Conservation (phyloP, 2,113 vertebrate species). For the Pollachius pollachius region DNA sequence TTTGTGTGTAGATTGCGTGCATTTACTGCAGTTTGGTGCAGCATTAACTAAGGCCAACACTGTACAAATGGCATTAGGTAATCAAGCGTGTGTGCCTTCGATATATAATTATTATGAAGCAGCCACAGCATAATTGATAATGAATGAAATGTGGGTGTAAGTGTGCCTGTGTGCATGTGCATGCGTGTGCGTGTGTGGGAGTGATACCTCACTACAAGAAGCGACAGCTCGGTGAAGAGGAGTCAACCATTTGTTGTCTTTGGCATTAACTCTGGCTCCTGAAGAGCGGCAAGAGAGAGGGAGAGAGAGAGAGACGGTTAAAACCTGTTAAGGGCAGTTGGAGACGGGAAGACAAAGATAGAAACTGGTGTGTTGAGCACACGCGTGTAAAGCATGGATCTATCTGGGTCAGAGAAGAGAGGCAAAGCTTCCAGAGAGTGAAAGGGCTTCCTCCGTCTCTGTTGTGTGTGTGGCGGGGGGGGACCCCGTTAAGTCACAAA, state of each 20-base stretch:
- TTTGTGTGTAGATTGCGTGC: too few relatives aligned
- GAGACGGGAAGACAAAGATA: not conserved
- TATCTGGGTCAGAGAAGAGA: not conserved
- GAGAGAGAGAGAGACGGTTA: not conserved
- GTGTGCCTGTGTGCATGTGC: not conserved
- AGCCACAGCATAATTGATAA: too few relatives aligned
- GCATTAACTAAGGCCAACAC: too few relatives aligned
- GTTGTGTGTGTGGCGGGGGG: not conserved
- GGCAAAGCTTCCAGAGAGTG: not conserved
- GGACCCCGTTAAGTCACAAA: constrained; percentile 2
- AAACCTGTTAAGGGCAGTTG: not conserved
- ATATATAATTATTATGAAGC: too few relatives aligned
- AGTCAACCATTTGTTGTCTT: constrained; percentile 99
- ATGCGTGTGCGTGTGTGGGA: not conserved
- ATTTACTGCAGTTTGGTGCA: too few relatives aligned
- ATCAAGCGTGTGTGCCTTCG: too few relatives aligned
- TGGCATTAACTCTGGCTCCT: constrained; percentile 99
- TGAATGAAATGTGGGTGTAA: too few relatives aligned
- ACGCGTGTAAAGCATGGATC: not conserved
- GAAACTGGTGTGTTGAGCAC: too few relatives aligned
- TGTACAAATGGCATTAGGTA: too few relatives aligned
- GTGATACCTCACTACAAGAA: constrained; percentile 93
- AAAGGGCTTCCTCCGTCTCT: not conserved
- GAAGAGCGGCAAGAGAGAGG: not conserved
- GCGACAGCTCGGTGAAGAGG: constrained; percentile 98